Conservation (phyloP, 2,113 vertebrate species). For the Thomomys bottae region DNA sequence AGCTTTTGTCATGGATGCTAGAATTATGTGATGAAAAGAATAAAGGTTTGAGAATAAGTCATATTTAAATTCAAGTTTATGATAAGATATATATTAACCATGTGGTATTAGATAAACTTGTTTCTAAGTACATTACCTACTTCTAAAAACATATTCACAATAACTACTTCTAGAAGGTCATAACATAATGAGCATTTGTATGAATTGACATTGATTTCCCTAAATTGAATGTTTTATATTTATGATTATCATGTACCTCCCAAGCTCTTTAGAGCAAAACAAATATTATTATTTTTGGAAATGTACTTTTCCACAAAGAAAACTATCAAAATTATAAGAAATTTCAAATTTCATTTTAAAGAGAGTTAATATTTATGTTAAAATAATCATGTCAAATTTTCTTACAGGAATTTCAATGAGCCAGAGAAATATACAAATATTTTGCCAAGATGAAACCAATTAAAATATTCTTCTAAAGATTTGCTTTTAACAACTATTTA, state of each 20-base stretch:
- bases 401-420: conserved; percentile 37
- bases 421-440: conserved; percentile 53
- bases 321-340: conserved; percentile 19
- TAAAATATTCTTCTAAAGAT: conserved; percentile 42
- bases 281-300: background rate
- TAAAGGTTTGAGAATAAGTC: background rate
- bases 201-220: background rate
- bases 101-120: conserved; percentile 5
- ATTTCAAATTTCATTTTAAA: conserved; percentile 33
- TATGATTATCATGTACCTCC: background rate
- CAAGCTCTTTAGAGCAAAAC: background rate
- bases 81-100: background rate
- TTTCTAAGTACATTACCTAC: background rate
- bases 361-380: background rate
- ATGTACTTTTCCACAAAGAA: background rate
- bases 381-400: conserved; percentile 13
- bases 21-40: background rate
- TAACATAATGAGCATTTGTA: background rate
- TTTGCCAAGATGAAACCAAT: conserved; percentile 40
- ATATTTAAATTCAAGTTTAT: conserved; percentile 30
- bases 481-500: conserved; percentile 50
- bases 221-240: background rate
- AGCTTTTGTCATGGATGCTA: conserved; percentile 43
- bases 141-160: background rate
- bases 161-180: background rate